Conservation (phyloP, 2,797 vertebrate species). For the Labroides dimidiatus region DNA sequence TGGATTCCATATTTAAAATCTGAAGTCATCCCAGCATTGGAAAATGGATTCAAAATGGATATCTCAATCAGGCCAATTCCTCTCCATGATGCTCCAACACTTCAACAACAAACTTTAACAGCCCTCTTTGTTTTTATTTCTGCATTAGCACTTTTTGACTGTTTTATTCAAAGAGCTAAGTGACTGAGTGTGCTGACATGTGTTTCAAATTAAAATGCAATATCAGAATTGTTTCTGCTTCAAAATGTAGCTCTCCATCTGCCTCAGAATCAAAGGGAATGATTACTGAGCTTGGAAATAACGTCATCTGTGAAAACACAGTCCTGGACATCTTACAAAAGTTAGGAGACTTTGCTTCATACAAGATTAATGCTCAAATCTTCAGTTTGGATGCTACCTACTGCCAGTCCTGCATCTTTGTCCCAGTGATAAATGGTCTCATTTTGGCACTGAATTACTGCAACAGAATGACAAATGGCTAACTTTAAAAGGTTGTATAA, state of each 20-base stretch:
- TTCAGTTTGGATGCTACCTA: not conserved
- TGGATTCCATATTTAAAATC: not conserved
- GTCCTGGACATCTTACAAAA: conserved; percentile 1
- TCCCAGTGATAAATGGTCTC: conserved; percentile 31
- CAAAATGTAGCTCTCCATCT: not conserved
- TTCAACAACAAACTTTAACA: too few relatives aligned
- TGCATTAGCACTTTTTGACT: not conserved
- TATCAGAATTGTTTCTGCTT: too few relatives aligned
- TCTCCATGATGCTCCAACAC: conserved; percentile 35
- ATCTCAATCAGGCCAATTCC: conserved; percentile 19
- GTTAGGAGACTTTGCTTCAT: not conserved
- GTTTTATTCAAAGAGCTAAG: not conserved
- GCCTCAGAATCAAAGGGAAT: not conserved
- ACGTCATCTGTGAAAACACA: conserved; percentile 1
- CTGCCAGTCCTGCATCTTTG: conserved; percentile 12
- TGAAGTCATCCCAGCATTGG: not conserved
- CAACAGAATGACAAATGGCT: conserved; percentile 36
- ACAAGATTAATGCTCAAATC: conserved; percentile 4
- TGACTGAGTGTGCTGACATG: not conserved
- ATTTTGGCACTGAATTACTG: conserved; percentile 20
- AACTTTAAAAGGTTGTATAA: conserved; percentile 45
- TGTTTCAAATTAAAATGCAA: conserved; percentile 7
- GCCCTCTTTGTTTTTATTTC: conserved; percentile 28
- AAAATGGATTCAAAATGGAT: not conserved
- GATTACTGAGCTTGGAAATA: not conserved